Conservation (phyloP, 2,113 vertebrate genomes). For the Python bivittatus region DNA sequence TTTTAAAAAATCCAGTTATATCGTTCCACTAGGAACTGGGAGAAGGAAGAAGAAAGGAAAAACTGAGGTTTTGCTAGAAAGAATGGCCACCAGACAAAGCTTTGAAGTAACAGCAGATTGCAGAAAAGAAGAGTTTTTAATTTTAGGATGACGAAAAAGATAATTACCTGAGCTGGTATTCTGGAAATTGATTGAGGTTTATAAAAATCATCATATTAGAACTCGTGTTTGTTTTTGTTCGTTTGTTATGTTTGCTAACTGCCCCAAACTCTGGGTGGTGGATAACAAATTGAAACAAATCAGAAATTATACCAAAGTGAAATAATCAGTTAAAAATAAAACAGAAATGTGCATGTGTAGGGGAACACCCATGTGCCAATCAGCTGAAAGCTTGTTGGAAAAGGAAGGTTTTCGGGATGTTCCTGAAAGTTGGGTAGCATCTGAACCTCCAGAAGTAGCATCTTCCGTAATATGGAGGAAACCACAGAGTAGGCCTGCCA, state of each 20-base stretch:
- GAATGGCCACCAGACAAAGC: background rate
- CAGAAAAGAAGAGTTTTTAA: background rate
- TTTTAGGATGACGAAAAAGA: background rate
- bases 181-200: background rate
- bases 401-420: no score
- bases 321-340: no score
- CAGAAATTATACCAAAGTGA: no score
- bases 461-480: background rate
- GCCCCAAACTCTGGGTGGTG: no score
- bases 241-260: background rate
- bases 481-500: background rate
- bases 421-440: no score
- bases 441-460: no score
- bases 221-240: background rate
- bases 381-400: no score
- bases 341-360: no score
- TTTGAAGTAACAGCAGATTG: background rate
- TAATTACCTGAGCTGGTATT: background rate
- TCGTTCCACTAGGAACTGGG: background rate
- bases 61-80: background rate
- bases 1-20: background rate
- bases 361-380: no score
- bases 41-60: background rate
- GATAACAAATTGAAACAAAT: no score
- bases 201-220: background rate